These are phyloP conservation scores for Luidia sarsii DNA, from an alignment of 53 echinoderm and acorn worm species.

Conservation along the genomic window DNA sequence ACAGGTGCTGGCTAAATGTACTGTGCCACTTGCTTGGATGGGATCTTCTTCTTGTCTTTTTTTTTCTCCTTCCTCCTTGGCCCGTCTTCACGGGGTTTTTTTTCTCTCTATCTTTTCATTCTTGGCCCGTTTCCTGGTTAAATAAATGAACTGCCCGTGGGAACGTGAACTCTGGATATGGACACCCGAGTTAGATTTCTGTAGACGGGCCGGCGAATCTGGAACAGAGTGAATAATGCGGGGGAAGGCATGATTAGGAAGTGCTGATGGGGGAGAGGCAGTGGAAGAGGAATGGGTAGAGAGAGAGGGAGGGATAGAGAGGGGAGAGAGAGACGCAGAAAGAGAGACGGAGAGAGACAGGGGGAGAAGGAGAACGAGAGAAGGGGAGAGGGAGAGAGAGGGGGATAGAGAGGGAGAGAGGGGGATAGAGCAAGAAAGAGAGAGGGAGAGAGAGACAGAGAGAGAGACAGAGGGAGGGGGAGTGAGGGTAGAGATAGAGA, in stretches of 20 bases:
- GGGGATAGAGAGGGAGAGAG: too few relatives aligned
- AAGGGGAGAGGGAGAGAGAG: too few relatives aligned
- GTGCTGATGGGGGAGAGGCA: conserved; percentile 48
- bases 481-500: too few relatives aligned
- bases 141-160: conserved; percentile 25
- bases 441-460: too few relatives aligned
- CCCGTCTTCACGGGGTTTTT: not conserved
- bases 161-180: conserved; percentile 22
- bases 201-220: not conserved
- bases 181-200: conserved; percentile 7
- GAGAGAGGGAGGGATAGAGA: not conserved
- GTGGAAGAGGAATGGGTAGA: conserved; percentile 17
- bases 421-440: too few relatives aligned
- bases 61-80: not conserved
- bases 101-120: not conserved
- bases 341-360: too few relatives aligned
- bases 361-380: too few relatives aligned
- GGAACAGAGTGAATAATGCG: not conserved
- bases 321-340: too few relatives aligned
- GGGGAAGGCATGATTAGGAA: conserved; percentile 28
- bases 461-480: too few relatives aligned
- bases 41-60: conserved; percentile 7
- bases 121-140: not conserved
- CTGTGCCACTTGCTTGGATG: not conserved
- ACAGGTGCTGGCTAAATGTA: conserved; percentile 47